Conservation (phyloP, 1,140 invertebrate genomes). For the Rhynchophorus ferrugineus region DNA sequence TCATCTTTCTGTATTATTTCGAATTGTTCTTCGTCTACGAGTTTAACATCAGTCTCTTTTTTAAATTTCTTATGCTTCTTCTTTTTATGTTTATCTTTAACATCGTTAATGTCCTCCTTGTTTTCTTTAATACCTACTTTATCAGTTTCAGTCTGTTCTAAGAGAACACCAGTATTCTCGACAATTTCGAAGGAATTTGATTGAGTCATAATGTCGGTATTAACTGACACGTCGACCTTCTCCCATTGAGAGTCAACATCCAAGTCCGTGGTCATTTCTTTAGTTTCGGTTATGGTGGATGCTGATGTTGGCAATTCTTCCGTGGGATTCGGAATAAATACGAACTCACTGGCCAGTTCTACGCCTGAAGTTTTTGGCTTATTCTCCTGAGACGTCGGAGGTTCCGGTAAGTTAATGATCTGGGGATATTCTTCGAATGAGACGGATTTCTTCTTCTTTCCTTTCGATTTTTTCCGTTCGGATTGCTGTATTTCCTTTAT, state of each 20-base stretch:
- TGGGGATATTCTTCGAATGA: conserved; percentile 32
- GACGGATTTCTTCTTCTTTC: conserved; percentile 32
- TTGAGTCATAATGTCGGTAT: background rate
- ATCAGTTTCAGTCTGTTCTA: background rate
- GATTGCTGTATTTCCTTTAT: conserved; percentile 5
- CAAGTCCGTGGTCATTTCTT: conserved; percentile 10
- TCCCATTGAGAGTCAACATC: conserved; percentile 18
- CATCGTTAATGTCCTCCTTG: background rate
- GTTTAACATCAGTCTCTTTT: background rate
- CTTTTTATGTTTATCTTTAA: background rate
- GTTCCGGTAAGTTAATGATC: conserved; percentile 27
- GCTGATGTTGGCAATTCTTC: conserved; percentile 3
- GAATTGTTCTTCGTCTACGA: no score
- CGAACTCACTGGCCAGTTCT: conserved; percentile 27
- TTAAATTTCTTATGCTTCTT: background rate
- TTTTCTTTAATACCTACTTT: background rate
- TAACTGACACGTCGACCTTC: conserved; percentile 1
- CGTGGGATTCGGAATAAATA: conserved; percentile 19
- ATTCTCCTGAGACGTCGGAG: conserved; percentile 1
- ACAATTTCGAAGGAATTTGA: background rate
- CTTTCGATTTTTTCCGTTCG: conserved; percentile 23
- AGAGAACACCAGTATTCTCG: background rate
- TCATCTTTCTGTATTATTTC: no score
- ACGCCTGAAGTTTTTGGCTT: conserved; percentile 10
- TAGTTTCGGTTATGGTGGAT: background rate